These are phyloP conservation scores for Nephila pilipes DNA, from an alignment of 1,140 invertebrate genomes.

Conservation along the genomic window DNA sequence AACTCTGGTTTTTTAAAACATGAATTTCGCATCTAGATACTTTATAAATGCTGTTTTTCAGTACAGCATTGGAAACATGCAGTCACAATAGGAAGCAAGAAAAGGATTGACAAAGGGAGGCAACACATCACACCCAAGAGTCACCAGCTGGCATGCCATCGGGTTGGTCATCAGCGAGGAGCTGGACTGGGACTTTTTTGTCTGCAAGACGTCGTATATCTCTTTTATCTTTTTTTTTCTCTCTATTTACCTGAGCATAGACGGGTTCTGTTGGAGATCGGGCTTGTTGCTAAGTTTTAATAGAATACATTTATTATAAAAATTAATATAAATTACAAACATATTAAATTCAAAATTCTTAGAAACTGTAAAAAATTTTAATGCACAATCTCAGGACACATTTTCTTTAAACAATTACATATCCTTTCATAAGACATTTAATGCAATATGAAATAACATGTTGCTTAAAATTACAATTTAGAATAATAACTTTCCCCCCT, in stretches of 20 bases:
- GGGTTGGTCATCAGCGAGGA: conserved; percentile 76
- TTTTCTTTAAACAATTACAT: too few relatives aligned
- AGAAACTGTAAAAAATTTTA: too few relatives aligned
- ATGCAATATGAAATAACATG: too few relatives aligned
- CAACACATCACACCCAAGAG: conserved; percentile 77
- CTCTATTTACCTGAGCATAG: conserved; percentile 90
- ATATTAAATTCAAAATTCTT: neutral
- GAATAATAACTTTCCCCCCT: too few relatives aligned
- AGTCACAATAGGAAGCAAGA: conserved; percentile 56
- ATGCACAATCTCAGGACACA: too few relatives aligned
- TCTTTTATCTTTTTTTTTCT: conserved; percentile 84
- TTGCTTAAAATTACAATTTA: too few relatives aligned
- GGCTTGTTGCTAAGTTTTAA: conserved; percentile 81
- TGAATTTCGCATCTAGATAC: conserved; percentile 1
- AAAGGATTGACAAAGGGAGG: conserved; percentile 41
- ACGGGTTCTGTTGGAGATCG: conserved; percentile 86
- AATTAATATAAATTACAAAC: neutral
- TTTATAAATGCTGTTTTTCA: conserved; percentile 8
- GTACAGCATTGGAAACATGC: neutral
- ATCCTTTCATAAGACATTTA: too few relatives aligned
- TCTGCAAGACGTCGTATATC: conserved; percentile 79
- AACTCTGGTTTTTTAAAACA: neutral
- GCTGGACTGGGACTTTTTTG: conserved; percentile 56
- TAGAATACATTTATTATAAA: neutral
- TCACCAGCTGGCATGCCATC: conserved; percentile 78